Percentiles rank a stretch among this genome's conserved stretches.
phyloP scores from a whole-genome alignment of 1,140 invertebrate genomes.

The Pemphigus obesinymphae region DNA sequence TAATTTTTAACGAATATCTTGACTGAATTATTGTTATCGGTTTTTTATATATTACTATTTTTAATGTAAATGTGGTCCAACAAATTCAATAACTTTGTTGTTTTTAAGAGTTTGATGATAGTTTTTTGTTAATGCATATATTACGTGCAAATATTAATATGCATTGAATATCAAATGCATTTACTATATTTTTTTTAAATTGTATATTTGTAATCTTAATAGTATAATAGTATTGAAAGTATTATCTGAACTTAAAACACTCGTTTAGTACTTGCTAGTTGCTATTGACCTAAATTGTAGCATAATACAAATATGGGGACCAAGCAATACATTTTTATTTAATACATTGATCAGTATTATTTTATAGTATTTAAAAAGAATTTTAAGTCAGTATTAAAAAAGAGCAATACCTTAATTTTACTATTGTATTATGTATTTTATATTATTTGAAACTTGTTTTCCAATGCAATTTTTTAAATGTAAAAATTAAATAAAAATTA shows the following conservation, averaged over 20 bases:
- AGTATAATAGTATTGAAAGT: no score
- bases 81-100: neutral
- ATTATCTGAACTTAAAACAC: no score
- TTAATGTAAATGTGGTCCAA: neutral
- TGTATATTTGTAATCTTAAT: neutral
- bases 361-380: neutral
- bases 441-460: neutral
- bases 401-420: neutral
- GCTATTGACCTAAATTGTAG: neutral
- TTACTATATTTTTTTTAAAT: neutral
- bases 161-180: neutral
- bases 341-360: neutral
- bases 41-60: neutral
- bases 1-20: neutral
- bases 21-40: neutral
- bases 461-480: neutral
- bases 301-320: neutral
- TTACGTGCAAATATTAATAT: neutral
- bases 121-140: neutral
- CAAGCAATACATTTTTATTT: constrained; percentile 5
- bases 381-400: neutral
- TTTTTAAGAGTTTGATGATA: neutral
- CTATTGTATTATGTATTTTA: neutral
- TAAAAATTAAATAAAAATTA: no score
- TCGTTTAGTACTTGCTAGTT: neutral